These are phyloP conservation scores for Apodemia mormo DNA, from an alignment of 2,888 invertebrate genomes.

Conservation along the genomic window DNA sequence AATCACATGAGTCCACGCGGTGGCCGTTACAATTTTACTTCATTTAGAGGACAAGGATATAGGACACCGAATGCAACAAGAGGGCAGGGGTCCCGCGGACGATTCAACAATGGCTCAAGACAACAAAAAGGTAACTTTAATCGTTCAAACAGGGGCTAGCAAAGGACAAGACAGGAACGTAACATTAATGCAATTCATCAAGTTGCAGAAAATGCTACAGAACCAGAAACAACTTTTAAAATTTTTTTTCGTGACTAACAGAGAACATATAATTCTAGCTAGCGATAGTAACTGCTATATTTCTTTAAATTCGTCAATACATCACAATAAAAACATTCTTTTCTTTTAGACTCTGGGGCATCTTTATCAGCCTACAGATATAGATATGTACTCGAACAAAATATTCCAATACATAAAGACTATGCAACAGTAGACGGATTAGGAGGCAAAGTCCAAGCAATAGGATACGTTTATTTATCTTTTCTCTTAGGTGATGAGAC, in stretches of 20 bases:
- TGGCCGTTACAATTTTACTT: too few species aligned
- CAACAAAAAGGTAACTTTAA: too few species aligned
- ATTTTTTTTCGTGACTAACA: background rate
- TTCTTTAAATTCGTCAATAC: background rate
- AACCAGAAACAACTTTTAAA: background rate
- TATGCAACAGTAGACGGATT: background rate
- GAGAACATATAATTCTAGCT: background rate
- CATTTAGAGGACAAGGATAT: too few species aligned
- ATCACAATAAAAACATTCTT: background rate
- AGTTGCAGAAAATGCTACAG: too few species aligned
- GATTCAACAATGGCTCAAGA: too few species aligned
- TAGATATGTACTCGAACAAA: background rate
- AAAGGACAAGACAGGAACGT: too few species aligned
- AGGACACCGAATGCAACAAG: too few species aligned
- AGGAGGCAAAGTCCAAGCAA: slow-evolving; percentile 2
- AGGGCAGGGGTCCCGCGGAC: too few species aligned
- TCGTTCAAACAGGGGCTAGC: too few species aligned
- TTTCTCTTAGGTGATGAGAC: too few species aligned
- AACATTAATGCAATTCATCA: background rate
- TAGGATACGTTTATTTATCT: background rate
- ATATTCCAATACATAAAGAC: background rate
- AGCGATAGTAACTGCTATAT: slow-evolving; percentile 1
- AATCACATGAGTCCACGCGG: too few species aligned
- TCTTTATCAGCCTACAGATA: slow-evolving; percentile 2
- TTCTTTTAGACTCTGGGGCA: background rate